Base-by-base conservation (phyloP, 1,140 invertebrate species). In the Amyelois transitella region DNA sequence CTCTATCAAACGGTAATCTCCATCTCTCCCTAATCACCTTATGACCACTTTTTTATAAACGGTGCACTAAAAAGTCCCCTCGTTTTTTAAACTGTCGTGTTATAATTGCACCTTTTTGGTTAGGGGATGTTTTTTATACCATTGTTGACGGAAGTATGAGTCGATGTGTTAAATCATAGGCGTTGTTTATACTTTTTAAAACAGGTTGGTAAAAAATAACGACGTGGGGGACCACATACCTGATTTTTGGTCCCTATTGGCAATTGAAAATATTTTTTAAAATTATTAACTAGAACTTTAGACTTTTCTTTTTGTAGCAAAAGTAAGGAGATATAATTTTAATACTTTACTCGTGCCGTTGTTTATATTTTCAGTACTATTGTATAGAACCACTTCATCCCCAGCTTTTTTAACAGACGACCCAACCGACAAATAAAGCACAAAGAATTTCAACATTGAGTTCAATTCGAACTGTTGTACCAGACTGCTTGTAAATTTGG, bases 1-100 rank as follows among this genome's bases (percentile, higher is more conserved):
- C 25, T 24, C 22, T 28, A 19, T 45, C 8, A 19, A 48, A 19
- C 12, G n/a, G n/a, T n/a, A 45, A 20, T 8, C 21, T 48, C 21
- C 7, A 48, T n/a, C n/a, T n/a, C n/a, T n/a, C 18, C 19, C 45
- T 48, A 48, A 48, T 48, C 12, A 48, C 20, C 18, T 21, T 12
- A 48, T 48, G n/a, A 48, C 21, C 45, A 48, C 45, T 12, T 48
- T 48, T n/a, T 20, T 48, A 19, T 48, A 19, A 19, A 18, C 18
- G 45, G 3, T 6, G 5, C 20, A 12, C 17, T 60, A 77, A 75
- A 77, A 74, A 73, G 44, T 61, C 68, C 71, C 77, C 71, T 56
- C 25, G 45, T 19, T 66, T 70, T 77, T 69, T 70, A 69, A 72
- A 61, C 45, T 60, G 62, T 51, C 19, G 45, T 47, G 43, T 45